Evolutionary conservation across 2,113 vertebrate species (phyloP), one percentile per base, ranked within the genome.

Genomic region (Dascyllus trimaculatus): DNA sequence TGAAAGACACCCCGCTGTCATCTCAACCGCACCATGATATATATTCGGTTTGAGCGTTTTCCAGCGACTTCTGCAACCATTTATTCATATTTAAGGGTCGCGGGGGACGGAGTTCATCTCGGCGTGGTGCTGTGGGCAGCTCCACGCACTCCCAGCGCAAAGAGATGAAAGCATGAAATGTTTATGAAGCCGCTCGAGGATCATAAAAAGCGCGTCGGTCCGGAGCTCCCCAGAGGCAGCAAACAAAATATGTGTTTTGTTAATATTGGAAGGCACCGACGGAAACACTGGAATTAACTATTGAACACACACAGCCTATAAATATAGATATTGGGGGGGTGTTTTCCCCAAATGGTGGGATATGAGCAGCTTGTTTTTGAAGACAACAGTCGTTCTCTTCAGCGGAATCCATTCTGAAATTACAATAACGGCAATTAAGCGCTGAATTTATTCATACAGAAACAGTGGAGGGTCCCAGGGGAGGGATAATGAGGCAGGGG

Each of bases 161-260:
- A 35, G 63, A 87, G 59, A 84, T 66, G 19, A 76, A 80, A 65
- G n/a, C 2, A 57, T 73, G 15, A 73, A 80, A 84, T 74, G 77
- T 70, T 81, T 35, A 77, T 57, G 58, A 46, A 52, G 24, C 49
- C 58, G 60, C 54, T 65, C 66, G 22, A 48, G 53, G 26, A 82
- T 80, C 69, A 64, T 64, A 61, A 83, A 77, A 65, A 24, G 35
- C 46, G 51, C 5, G 14, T 71, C 62, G 38, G 60, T 71, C 35
- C 32, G 17, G 10, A 59, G 45, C 35, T 78, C 48, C 48, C 70
- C 4, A 19, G 58, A 46, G 57, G 66, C 67, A 1, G 0, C 26
- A 2, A 59, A 60, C 49, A 40, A 62, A 74, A 62, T 61, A 29
- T 29, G 8, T 61, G 35, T 65, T 73, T 76, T 60, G 63, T 69